Evolutionary conservation across 2,113 vertebrate species (phyloP).

Genomic region (Cygnus atratus): DNA sequence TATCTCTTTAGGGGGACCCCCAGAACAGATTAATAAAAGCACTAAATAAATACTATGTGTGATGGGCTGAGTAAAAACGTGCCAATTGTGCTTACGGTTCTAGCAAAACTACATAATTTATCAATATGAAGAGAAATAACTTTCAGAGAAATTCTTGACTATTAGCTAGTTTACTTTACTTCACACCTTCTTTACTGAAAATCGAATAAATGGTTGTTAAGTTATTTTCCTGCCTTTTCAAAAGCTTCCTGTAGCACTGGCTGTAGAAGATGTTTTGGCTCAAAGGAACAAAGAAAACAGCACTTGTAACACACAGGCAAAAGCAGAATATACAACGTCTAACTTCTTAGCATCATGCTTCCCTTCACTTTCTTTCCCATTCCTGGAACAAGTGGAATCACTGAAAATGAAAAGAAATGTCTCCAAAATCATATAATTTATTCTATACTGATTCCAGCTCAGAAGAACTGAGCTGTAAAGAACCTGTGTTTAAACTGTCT

Average conservation of each 20-base stretch:
- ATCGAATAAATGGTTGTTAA: neutral
- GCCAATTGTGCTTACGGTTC: neutral
- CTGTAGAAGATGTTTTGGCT: neutral
- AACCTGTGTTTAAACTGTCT: neutral
- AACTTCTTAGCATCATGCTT: neutral
- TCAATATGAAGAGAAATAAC: neutral
- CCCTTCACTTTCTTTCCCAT: neutral
- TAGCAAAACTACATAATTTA: neutral
- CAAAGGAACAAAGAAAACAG: neutral
- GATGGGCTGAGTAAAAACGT: neutral
- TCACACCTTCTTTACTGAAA: neutral
- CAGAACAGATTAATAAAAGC: neutral
- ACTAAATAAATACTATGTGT: neutral
- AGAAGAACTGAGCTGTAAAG: neutral
- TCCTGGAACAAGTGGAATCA: neutral
- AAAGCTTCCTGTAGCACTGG: neutral
- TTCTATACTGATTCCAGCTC: neutral
- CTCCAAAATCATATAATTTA: neutral
- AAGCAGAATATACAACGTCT: neutral
- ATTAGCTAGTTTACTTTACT: neutral
- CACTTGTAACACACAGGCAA: neutral
- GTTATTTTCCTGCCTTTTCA: neutral
- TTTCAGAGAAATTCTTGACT: rapidly evolving
- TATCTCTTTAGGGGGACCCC: neutral
- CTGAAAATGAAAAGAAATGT: neutral